Conservation (phyloP, 2,797 vertebrate species). For the Tamandua tetradactyla region DNA sequence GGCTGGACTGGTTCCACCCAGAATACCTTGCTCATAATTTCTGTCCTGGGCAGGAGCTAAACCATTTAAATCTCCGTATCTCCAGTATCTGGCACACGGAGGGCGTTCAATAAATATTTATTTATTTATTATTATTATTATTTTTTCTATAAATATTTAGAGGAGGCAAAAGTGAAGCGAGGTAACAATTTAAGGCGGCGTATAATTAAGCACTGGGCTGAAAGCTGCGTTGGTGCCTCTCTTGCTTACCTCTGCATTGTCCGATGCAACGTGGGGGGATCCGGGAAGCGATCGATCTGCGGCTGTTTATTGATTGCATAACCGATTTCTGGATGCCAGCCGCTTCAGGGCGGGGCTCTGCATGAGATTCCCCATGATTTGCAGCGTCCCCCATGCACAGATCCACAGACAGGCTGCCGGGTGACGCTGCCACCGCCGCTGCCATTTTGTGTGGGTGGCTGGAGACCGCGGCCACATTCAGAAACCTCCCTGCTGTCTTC, state of each 20-base stretch:
- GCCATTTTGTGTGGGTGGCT: constrained; percentile 13
- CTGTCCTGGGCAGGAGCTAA: background rate
- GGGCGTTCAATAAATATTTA: background rate
- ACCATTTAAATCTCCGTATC: background rate
- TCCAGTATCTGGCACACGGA: background rate
- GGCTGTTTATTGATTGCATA: background rate
- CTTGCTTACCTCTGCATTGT: background rate
- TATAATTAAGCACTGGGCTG: background rate
- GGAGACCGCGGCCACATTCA: accelerated
- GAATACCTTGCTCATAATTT: background rate
- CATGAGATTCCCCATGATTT: background rate
- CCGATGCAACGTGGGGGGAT: background rate
- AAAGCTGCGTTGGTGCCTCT: background rate
- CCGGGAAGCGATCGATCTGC: background rate
- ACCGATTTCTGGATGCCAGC: background rate
- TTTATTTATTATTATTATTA: no score
- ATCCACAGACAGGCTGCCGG: background rate
- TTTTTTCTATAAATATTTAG: background rate
- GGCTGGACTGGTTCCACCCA: background rate
- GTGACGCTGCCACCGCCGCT: accelerated
- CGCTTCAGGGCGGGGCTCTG: background rate
- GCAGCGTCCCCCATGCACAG: background rate
- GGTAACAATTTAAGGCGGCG: accelerated
- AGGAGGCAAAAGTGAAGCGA: accelerated
- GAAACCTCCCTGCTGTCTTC: background rate